These are phyloP conservation scores for Muscicapa striata DNA, from an alignment of 2,797 vertebrate species.

Conservation along the genomic window DNA sequence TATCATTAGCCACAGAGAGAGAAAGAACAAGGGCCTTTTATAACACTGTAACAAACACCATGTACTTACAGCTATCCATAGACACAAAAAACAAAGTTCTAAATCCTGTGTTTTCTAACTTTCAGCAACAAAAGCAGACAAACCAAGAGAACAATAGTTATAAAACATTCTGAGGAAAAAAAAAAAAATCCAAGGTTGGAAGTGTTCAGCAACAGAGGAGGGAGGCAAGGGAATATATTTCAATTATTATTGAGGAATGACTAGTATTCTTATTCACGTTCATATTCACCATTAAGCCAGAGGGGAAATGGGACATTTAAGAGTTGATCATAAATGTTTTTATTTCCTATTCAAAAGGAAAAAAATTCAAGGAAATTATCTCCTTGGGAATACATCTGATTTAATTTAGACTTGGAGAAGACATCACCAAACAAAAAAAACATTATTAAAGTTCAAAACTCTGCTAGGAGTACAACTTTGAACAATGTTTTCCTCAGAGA, in stretches of 20 bases:
- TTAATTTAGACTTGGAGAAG: slow-evolving; percentile 68
- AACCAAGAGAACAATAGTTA: slow-evolving; percentile 66
- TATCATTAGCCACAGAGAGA: not conserved
- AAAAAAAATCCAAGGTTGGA: slow-evolving; percentile 57
- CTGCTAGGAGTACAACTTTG: slow-evolving; percentile 49
- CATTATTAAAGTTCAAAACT: slow-evolving; percentile 67
- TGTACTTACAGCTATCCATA: slow-evolving; percentile 12
- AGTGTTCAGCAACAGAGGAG: slow-evolving; percentile 46
- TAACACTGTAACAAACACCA: not conserved
- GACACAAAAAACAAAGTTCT: slow-evolving; percentile 44
- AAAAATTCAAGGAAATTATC: slow-evolving; percentile 67
- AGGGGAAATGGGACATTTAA: slow-evolving; percentile 61
- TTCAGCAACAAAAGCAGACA: slow-evolving; percentile 60
- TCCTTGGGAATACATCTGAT: slow-evolving; percentile 69
- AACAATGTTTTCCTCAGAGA: slow-evolving; percentile 66
- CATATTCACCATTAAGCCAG: slow-evolving; percentile 61
- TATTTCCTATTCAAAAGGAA: slow-evolving; percentile 71
- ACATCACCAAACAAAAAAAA: slow-evolving; percentile 61
- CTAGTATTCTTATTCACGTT: slow-evolving; percentile 67
- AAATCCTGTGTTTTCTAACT: slow-evolving; percentile 64
- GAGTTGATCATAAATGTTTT: slow-evolving; percentile 71
- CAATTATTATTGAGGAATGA: slow-evolving; percentile 62
- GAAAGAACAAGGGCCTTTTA: not conserved
- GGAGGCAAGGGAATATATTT: slow-evolving; percentile 46
- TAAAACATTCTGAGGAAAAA: slow-evolving; percentile 52